Percentiles rank a stretch among this genome's conserved stretches.
Evolutionary conservation across 2,888 invertebrate genomes (phyloP).

Genomic region (Sisyra nigra): DNA sequence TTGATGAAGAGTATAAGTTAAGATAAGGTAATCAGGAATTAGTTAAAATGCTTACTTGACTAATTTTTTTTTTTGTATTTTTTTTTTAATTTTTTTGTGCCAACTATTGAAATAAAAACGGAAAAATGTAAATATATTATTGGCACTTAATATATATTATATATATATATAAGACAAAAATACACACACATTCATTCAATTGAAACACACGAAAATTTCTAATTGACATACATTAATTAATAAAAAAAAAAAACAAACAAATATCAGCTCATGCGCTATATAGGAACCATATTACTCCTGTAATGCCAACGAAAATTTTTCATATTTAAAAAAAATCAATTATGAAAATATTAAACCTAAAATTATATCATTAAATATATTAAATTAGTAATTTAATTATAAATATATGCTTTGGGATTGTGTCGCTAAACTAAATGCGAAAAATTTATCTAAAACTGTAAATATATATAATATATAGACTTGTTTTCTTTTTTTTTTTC

Average conservation of each 20-base stretch:
- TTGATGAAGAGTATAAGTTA: no score
- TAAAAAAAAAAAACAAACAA: conserved; percentile 12
- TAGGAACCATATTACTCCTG: conserved; percentile 17
- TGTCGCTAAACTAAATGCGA: conserved; percentile 9
- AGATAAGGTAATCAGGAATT: no score
- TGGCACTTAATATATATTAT: not conserved
- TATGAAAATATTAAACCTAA: conserved; percentile 2
- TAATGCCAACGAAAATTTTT: conserved; percentile 13
- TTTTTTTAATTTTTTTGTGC: conserved; percentile 1
- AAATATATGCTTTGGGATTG: conserved; percentile 8
- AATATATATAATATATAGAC: conserved; percentile 2
- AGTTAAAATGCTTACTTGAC: no score
- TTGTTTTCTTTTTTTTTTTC: not conserved
- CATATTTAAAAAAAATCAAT: conserved; percentile 2
- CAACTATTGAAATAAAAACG: conserved; percentile 3
- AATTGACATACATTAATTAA: conserved; percentile 19
- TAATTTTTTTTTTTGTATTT: no score
- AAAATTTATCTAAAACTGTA: conserved; percentile 7
- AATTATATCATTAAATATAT: conserved; percentile 4
- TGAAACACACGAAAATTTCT: conserved; percentile 15
- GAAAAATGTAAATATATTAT: not conserved
- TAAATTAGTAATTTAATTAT: conserved; percentile 1
- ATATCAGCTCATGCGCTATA: conserved; percentile 14
- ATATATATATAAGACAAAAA: not conserved
- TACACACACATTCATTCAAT: not conserved